Base-by-base conservation (phyloP, 2,888 invertebrate species). In the Orchesellides sinensis region DNA sequence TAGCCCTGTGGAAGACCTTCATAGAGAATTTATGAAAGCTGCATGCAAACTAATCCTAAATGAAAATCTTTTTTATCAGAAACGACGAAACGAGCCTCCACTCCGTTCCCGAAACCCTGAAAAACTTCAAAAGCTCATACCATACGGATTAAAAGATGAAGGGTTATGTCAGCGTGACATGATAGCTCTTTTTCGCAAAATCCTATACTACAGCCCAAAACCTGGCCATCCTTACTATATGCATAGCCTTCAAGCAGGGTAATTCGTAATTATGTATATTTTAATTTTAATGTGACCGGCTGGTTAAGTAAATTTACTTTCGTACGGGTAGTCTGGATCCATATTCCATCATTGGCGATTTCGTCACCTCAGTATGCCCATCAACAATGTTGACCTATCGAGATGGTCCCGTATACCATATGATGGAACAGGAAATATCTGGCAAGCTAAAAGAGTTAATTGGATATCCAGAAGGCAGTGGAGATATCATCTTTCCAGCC, bases 341-440 rank as follows among this genome's bases (percentile, higher is more conserved):
- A 0, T 73, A 73, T 21, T 47, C 73, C 2, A 29, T 85, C n/a
- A 63, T 83, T 61, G 86, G 84, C 4, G 85, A 85, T 25, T 79
- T 74, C 52, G 49, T 86, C 8, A 47, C 65, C 0, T 47, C 83
- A 4, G 49, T 72, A n/a, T 23, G 83, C n/a, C 32, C 75, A 0
- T 84, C 84, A 2, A 74, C 81, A 0, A 83, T 86, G 85, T 25
- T 72, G 12, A 59, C 83, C 4, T 86, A 85, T 47, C 78, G 78
- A 12, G 84, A 83, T 23, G 66, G 66, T 17, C 86, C 86, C 14
- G 84, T 77, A 4, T 84, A 73, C 68, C 47, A 77, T 27, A 19
- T 85, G 27, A 84, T 85, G 85, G 86, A 86, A 61, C 68, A 77
- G 10, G 83, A 84, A 35, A 56, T 84, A 21, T 25, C 75, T 8